Evolutionary conservation across 2,888 invertebrate species (phyloP), one percentile per base, ranked within the genome.

Genomic region (Caenorhabditis angaria): DNA sequence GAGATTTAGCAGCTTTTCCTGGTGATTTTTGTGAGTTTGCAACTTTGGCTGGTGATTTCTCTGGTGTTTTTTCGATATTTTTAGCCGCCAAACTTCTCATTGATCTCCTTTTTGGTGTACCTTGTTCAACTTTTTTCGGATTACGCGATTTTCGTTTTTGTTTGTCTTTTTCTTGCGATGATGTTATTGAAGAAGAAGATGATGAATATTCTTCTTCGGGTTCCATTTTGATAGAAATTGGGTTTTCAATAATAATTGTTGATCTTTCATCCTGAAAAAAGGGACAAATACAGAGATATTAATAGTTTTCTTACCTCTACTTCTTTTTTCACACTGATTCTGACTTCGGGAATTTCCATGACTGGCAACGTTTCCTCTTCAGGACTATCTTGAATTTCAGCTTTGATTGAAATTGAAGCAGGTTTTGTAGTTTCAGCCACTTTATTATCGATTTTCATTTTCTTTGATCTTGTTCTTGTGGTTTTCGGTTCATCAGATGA

Each of bases 91-190:
- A 6, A 41, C 18, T 5, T 41, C 41, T 41, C 41, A 18, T 18
- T 3, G 41, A 41, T 14, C 18, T 41, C 18, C 41, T 6, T 12
- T 18, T 12, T 14, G 18, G 18, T 14, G 18, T 41, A 41, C 3
- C 18, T 14, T 41, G 6, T 41, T 41, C 32, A 56, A 32, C 1
- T 20, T 56, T 56, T 20, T 56, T 56, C 1, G 55, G 54, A 54
- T 8, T 14, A 18, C 41, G 10, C 41, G 41, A 41, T 14, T 41
- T 41, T 14, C 41, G 41, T 14, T 41, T 32, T 10, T 32, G 8
- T 41, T 41, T 18, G 3, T 41, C 41, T 41, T 41, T 41, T 41
- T 41, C 41, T 12, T 41, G 14, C 14, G 35, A 35, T 24, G 50
- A 50, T 22, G 22, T 50, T 6, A 6, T 8, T 24, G 50, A 50